phyloP scores from a whole-genome alignment of 2,888 invertebrate species.

The Nomada fabriciana region DNA sequence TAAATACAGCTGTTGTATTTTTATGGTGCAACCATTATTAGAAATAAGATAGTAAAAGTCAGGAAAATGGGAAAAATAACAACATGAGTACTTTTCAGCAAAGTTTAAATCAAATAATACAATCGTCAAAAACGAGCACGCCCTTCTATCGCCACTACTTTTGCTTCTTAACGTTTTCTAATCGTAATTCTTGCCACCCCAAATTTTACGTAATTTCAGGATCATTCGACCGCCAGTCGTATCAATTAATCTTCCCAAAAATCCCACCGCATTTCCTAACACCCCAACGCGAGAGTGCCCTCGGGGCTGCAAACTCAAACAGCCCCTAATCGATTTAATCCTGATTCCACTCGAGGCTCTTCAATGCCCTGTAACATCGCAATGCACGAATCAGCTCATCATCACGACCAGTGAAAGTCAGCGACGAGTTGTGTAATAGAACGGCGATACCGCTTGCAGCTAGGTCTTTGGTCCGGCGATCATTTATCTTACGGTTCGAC shows the following conservation, averaged over 20 bases:
- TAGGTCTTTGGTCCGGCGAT: conserved; percentile 48
- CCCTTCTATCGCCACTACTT: too few species aligned
- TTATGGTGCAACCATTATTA: not conserved
- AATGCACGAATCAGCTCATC: conserved; percentile 59
- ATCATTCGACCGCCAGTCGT: not conserved
- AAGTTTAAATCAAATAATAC: too few species aligned
- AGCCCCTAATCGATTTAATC: conserved; percentile 16
- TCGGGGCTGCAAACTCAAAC: conserved; percentile 7
- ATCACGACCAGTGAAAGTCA: conserved; percentile 72
- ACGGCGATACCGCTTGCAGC: conserved; percentile 59
- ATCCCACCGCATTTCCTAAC: too few species aligned
- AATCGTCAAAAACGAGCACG: too few species aligned
- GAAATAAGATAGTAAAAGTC: not conserved
- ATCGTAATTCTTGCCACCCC: too few species aligned
- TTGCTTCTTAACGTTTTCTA: too few species aligned
- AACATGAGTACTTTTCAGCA: too few species aligned
- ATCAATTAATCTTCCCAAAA: not conserved
- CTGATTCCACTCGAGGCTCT: conserved; percentile 17
- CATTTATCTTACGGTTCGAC: conserved; percentile 42
- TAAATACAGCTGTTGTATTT: conserved; percentile 6
- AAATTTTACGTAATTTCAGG: too few species aligned
- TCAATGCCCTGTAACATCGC: conserved; percentile 45
- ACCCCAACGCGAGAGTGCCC: not conserved
- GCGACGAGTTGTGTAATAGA: conserved; percentile 61
- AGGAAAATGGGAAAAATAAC: not conserved